Evolutionary conservation across 2,113 vertebrate species (phyloP).

Genomic region (Carettochelys insculpta): DNA sequence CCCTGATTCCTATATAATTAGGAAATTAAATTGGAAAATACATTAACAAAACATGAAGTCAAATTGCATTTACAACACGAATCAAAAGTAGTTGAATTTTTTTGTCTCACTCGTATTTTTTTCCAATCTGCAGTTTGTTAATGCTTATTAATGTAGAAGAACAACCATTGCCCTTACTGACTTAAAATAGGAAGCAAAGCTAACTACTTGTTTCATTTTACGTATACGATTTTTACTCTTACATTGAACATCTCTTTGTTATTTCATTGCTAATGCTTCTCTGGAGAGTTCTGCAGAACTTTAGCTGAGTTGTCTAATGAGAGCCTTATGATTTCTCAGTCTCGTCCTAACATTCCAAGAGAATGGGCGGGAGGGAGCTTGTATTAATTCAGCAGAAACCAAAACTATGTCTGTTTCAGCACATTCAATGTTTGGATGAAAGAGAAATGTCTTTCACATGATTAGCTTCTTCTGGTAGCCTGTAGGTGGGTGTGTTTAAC

Average conservation of each 20-base stretch:
- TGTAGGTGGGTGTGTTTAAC: conserved; percentile 74
- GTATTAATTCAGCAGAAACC: not conserved
- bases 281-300: not conserved
- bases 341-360: not conserved
- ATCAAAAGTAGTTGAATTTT: not conserved
- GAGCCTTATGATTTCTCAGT: not conserved
- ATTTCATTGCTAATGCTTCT: not conserved
- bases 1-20: not conserved
- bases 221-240: not conserved
- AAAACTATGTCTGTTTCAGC: conserved; percentile 12
- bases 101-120: not conserved
- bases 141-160: not conserved
- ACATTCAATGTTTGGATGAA: conserved; percentile 25
- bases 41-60: not conserved
- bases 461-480: conserved; percentile 59
- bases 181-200: not conserved
- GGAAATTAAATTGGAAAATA: not conserved
- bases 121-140: not conserved
- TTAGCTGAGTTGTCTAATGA: not conserved
- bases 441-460: conserved; percentile 39
- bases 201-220: not conserved
- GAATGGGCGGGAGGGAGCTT: not conserved
- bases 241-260: not conserved
- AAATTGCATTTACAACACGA: not conserved
- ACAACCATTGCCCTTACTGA: not conserved